A percentile compares a stretch with the other conserved stretches of the same genome.
phyloP scores from a whole-genome alignment of 2,797 vertebrate genomes.

The Gorsachius magnificus region DNA sequence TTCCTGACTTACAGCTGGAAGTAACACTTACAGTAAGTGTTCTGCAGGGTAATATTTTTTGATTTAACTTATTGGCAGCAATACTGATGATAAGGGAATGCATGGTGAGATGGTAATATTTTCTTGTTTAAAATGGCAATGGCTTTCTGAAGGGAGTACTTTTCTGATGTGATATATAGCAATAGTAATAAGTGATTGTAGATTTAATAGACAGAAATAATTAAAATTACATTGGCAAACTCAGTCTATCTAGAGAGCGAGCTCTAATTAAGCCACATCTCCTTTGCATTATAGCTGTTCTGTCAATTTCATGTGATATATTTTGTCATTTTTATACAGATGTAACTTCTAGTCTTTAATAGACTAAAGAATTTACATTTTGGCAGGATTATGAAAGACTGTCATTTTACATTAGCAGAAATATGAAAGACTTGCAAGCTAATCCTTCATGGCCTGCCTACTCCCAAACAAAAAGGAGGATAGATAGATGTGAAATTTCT shows the following conservation, averaged over 20 bases:
- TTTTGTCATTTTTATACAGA: slow-evolving; percentile 67
- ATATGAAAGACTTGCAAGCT: slow-evolving; percentile 24
- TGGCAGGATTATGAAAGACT: slow-evolving; percentile 61
- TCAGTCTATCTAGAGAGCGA: slow-evolving; percentile 12
- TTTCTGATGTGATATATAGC: neutral
- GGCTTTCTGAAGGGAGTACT: neutral
- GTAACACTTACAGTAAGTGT: no score
- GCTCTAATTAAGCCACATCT: slow-evolving; percentile 49
- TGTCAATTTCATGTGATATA: slow-evolving; percentile 59
- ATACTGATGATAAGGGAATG: neutral
- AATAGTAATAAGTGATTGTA: slow-evolving; percentile 19
- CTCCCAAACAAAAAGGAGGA: neutral
- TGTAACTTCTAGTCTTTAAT: slow-evolving; percentile 49
- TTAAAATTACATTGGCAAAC: slow-evolving; percentile 45
- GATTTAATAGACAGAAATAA: slow-evolving; percentile 59
- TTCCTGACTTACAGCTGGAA: neutral
- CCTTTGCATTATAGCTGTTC: slow-evolving; percentile 30
- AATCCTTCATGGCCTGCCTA: neutral
- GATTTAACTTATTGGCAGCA: neutral
- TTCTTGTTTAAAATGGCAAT: slow-evolving; percentile 13
- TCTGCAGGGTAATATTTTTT: neutral
- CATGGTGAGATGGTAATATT: neutral
- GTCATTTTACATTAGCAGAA: slow-evolving; percentile 56
- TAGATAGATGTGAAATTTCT: neutral
- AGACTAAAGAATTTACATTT: slow-evolving; percentile 63